Conservation (phyloP, 2,888 invertebrate species). For the Brachylomia viminalis region DNA sequence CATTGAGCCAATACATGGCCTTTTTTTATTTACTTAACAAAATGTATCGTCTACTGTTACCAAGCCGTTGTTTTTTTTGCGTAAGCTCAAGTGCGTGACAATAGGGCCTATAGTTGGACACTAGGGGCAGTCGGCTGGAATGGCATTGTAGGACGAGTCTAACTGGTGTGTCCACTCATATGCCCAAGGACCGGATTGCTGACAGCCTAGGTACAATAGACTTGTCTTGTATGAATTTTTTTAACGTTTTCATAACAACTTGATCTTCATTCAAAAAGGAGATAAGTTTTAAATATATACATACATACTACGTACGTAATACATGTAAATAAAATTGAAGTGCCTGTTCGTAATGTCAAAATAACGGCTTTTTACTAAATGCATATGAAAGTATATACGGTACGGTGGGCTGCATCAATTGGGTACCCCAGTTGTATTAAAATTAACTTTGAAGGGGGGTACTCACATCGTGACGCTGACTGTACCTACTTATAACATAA, state of each 20-base stretch:
- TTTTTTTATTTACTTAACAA: conserved; percentile 4
- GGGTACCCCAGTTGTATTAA: too few species aligned
- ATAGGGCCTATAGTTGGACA: conserved; percentile 66
- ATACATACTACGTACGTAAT: too few species aligned
- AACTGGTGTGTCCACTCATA: conserved; percentile 69
- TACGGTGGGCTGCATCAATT: too few species aligned
- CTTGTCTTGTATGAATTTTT: conserved; percentile 53
- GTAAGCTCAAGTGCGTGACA: conserved; percentile 61
- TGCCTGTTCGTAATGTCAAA: too few species aligned
- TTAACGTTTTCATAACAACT: conserved; percentile 37
- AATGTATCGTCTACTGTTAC: conserved; percentile 51
- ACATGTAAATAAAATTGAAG: too few species aligned
- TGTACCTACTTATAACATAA: too few species aligned
- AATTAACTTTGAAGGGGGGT: too few species aligned
- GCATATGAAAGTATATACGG: too few species aligned
- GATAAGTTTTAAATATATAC: too few species aligned
- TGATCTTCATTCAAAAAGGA: conserved; percentile 32
- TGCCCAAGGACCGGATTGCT: conserved; percentile 70
- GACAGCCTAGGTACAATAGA: conserved; percentile 60
- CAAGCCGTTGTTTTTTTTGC: conserved; percentile 52
- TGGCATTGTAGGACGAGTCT: conserved; percentile 74
- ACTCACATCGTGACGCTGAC: too few species aligned
- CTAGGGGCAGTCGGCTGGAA: conserved; percentile 71
- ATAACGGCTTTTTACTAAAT: too few species aligned
- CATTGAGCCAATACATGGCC: conserved; percentile 15